Base-by-base conservation (phyloP, 2,797 vertebrate species). In the Austrolebias charrua region DNA sequence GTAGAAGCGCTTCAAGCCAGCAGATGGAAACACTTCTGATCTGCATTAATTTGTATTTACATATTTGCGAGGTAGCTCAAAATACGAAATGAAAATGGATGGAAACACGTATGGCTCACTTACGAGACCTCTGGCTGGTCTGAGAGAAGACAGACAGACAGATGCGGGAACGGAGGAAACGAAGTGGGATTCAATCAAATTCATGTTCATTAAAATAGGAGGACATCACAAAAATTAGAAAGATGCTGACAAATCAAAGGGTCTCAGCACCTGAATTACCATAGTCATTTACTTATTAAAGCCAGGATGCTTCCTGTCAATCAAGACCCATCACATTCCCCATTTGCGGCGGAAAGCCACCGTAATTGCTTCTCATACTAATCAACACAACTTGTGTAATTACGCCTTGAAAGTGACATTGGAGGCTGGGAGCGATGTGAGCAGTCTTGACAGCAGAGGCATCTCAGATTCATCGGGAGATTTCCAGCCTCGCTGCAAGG, bases 311-410 rank as follows among this genome's bases (percentile, higher is more conserved):
- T 93, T 91, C 91, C 90, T 92, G 93, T 93, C 92, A 94, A 92
- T 94, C 92, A 93, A 90, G 84, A 83, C 79, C 89, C 90, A 91
- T 92, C 92, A 92, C 90, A 90, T 89, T 89, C 89, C 87, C 92
- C 90, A 92, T 93, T 93, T 93, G 87, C 89, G 69, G 88, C 88
- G 91, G 92, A 93, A 92, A 92, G 92, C 92, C 84, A 58, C 88
- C 78, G 89, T 94, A 94, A 94, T 94, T 94, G 92, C 93, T 92
- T 93, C 92, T 93, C 91, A 90, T 91, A 92, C 92, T 94, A 94
- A 94, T 94, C 92, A 93, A 93, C 92, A 90, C 91, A 92, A 93
- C 91, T 93, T 93, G 91, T 92, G 92, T 93, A 94, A 93, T 93
- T 93, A 93, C 90, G 92, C 91, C 89, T 93, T 93, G 92, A 93